phyloP scores from a whole-genome alignment of 2,797 vertebrate genomes.

The Syncerus caffer region DNA sequence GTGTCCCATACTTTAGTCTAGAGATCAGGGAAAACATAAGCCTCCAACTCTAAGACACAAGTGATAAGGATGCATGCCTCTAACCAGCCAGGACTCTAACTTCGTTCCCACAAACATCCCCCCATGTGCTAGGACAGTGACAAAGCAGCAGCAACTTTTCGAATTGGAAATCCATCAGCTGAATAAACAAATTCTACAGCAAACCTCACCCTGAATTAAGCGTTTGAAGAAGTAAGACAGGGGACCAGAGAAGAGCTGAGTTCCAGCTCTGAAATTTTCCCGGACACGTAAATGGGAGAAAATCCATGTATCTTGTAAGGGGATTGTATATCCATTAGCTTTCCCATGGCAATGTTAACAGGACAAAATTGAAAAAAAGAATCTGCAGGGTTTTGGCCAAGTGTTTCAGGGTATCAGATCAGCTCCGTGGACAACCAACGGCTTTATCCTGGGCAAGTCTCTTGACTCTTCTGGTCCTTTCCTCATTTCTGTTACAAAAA shows the following conservation, averaged over 20 bases:
- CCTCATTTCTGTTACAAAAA: background rate
- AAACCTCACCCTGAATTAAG: background rate
- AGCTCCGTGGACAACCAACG: background rate
- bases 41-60: background rate
- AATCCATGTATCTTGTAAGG: slow-evolving; percentile 7
- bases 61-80: background rate
- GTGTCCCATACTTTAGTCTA: background rate
- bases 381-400: background rate
- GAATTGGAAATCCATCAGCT: background rate
- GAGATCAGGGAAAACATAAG: background rate
- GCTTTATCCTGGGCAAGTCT: slow-evolving; percentile 9
- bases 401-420: background rate
- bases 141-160: background rate
- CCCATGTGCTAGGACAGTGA: background rate
- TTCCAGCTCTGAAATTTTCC: background rate
- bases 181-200: background rate
- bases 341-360: slow-evolving; percentile 38
- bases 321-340: background rate
- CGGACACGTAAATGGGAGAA: background rate
- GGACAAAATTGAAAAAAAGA: slow-evolving; percentile 1
- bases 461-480: slow-evolving; percentile 9
- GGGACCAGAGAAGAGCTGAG: background rate
- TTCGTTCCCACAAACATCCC: background rate
- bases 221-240: background rate
- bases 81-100: background rate